phyloP scores from a whole-genome alignment of 2,888 invertebrate species.

The Drosophila incognita region DNA sequence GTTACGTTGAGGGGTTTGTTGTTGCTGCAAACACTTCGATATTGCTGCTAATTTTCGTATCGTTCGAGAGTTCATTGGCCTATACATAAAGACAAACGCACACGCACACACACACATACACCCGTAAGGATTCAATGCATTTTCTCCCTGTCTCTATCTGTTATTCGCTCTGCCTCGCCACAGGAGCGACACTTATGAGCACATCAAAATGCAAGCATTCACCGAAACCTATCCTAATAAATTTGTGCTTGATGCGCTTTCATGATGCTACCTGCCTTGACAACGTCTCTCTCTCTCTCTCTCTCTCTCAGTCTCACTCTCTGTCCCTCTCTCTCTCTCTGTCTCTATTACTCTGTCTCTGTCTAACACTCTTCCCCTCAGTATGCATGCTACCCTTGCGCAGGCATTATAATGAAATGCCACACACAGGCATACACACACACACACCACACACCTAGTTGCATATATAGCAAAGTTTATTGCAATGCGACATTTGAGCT shows the following conservation, averaged over 20 bases:
- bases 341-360: conserved; percentile 10
- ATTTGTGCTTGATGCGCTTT: conserved; percentile 79
- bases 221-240: conserved; percentile 80
- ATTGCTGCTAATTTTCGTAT: conserved; percentile 23
- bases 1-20: conserved; percentile 2
- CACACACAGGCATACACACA: conserved; percentile 41
- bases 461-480: conserved; percentile 64
- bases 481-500: conserved; percentile 79
- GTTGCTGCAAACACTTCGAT: conserved; percentile 9
- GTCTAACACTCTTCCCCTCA: conserved; percentile 8
- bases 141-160: not conserved
- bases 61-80: conserved; percentile 64
- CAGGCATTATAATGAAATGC: conserved; percentile 70
- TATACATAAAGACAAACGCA: conserved; percentile 27
- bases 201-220: conserved; percentile 75
- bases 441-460: conserved; percentile 22
- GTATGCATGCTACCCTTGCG: conserved; percentile 56
- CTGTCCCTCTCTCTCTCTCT: not conserved
- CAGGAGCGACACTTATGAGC: conserved; percentile 55
- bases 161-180: not conserved
- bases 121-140: conserved; percentile 32
- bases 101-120: not conserved
- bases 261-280: conserved; percentile 72
- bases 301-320: conserved; percentile 4
- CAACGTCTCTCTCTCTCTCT: conserved; percentile 6